phyloP scores from a whole-genome alignment of 1,140 invertebrate species.

The Helicoverpa zea region DNA sequence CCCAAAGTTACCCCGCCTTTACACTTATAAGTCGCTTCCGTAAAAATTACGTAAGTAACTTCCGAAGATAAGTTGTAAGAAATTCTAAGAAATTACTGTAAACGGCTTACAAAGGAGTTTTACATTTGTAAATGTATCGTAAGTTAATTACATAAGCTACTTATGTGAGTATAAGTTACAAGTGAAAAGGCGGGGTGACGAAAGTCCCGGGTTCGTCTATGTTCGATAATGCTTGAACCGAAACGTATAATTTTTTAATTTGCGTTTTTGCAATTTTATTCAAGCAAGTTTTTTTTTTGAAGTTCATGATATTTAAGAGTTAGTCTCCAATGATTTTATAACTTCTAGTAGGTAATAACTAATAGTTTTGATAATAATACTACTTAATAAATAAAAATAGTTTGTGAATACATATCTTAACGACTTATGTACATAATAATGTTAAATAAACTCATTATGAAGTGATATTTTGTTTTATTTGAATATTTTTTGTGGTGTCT shows the following conservation, averaged over 20 bases:
- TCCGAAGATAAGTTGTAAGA: too few relatives aligned
- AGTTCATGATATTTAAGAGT: neutral
- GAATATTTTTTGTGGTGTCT: neutral
- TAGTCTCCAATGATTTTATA: constrained; percentile 21
- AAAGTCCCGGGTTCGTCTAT: too few relatives aligned
- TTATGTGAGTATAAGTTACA: too few relatives aligned
- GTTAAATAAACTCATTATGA: constrained; percentile 57
- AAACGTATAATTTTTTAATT: neutral
- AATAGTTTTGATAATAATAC: constrained; percentile 37
- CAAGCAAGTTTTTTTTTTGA: neutral
- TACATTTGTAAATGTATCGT: too few relatives aligned
- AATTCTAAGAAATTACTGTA: too few relatives aligned
- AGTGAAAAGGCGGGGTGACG: too few relatives aligned
- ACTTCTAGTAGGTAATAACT: neutral
- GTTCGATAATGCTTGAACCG: too few relatives aligned
- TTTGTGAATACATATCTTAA: constrained; percentile 69
- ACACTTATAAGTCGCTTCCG: too few relatives aligned
- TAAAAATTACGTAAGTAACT: too few relatives aligned
- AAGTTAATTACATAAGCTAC: too few relatives aligned
- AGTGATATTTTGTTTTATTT: constrained; percentile 19
- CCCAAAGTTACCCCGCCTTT: too few relatives aligned
- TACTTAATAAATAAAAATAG: constrained; percentile 52
- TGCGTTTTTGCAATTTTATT: neutral
- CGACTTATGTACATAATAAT: constrained; percentile 64
- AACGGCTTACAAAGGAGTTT: too few relatives aligned